phyloP scores from a whole-genome alignment of 2,113 vertebrate species.

The Chlorodrepanis virens region DNA sequence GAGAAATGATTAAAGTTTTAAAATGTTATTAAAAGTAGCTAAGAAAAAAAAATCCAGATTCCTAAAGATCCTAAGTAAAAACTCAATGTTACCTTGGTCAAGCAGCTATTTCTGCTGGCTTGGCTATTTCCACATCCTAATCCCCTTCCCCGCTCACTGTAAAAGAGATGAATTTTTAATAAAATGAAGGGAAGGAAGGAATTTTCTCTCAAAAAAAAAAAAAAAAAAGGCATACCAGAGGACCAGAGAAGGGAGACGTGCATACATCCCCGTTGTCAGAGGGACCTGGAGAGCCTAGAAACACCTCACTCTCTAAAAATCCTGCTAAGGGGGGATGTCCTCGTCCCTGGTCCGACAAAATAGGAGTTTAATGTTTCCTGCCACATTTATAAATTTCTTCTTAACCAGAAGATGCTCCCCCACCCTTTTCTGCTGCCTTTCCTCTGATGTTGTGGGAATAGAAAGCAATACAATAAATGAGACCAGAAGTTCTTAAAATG shows the following conservation, averaged over 20 bases:
- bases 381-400: background rate
- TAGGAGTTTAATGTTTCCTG: conserved; percentile 49
- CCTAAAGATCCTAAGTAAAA: background rate
- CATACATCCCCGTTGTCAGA: background rate
- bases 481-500: conserved; percentile 65
- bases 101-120: background rate
- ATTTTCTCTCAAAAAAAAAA: background rate
- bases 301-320: background rate
- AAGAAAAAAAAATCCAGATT: background rate
- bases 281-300: background rate
- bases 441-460: conserved; percentile 74
- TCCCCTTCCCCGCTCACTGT: accelerated
- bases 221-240: background rate
- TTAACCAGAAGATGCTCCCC: conserved; percentile 10
- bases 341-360: background rate
- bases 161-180: conserved; percentile 3
- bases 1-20: background rate
- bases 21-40: background rate
- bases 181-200: conserved; percentile 1
- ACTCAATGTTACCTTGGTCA: background rate
- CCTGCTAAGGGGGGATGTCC: background rate
- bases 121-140: background rate
- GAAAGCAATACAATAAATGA: conserved; percentile 59
- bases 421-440: conserved; percentile 22
- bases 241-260: background rate